Percentiles rank a stretch among this genome's conserved stretches.
Evolutionary conservation across 2,113 vertebrate species (phyloP).

Genomic region (Alectura lathami): DNA sequence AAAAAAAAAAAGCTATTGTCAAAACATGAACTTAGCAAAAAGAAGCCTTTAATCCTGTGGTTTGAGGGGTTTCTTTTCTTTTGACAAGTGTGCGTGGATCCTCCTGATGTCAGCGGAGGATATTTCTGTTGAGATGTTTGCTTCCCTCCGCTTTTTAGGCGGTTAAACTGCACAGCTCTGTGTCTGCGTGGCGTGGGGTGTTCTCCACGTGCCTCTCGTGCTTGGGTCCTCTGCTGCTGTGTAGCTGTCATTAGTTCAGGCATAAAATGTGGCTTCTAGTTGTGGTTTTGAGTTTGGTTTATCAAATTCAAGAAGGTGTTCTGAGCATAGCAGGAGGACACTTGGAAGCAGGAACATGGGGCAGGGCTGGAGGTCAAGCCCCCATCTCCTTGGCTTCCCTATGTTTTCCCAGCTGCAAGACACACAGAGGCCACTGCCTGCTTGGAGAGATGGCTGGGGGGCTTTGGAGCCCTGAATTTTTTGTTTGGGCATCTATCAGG

Average conservation of each 20-base stretch:
- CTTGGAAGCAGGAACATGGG: accelerated
- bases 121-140: accelerated
- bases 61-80: background rate
- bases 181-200: accelerated
- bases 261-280: accelerated
- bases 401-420: background rate
- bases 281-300: background rate
- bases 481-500: background rate
- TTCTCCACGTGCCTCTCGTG: accelerated
- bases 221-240: too few species aligned
- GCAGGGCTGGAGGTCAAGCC: background rate
- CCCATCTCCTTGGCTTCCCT: accelerated
- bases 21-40: slow-evolving; percentile 50
- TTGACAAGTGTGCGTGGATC: accelerated
- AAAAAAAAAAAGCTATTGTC: slow-evolving; percentile 74
- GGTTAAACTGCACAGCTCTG: accelerated
- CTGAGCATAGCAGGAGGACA: accelerated
- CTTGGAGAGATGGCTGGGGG: background rate
- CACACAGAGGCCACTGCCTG: accelerated
- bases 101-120: accelerated
- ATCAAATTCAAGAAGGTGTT: accelerated
- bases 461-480: too few species aligned
- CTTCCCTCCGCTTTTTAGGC: accelerated
- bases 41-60: background rate
- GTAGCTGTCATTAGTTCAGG: accelerated